Evolutionary conservation across 2,888 invertebrate species (phyloP), one percentile per base, ranked within the genome.

Genomic region (Odontothrips loti): DNA sequence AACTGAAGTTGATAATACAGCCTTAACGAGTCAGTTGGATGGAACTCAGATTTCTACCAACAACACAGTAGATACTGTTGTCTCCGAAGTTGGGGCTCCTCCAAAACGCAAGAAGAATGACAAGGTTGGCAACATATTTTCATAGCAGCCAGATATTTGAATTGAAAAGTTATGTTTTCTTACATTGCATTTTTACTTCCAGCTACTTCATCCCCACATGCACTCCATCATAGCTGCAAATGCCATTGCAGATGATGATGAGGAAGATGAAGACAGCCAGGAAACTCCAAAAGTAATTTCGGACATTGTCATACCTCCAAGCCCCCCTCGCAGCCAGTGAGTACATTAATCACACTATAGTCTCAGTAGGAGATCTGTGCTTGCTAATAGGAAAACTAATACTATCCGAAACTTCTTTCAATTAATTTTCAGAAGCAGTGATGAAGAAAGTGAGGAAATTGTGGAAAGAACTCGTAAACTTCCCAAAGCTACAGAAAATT

Each of bases 1-100:
- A 75, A 75, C 23, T 27, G 68, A 75, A 23, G 68, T 75, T 27
- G 68, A 75, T 23, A 75, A 75, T 27, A 75, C 68, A 9, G 68
- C 68, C 12, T 12, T 27, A 8, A 11, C 27, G 1, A 75, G 68
- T 27, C 23, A 27, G 68, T 27, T 75, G n/a, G 68, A 75, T 23
- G 68, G 23, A n/a, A 75, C 68, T 0, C 1, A 75, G 3, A 75
- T 20, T 11, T 58, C 20, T 17, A 58, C 15, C 20, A 20, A 58
- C 20, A 58, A 58, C 20, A 58, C 58, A 17, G 20, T 58, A 20
- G 15, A 15, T 15, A 20, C 58, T 20, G 58, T 15, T 15, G 17
- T 58, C 20, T 6, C 6, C 17, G 17, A 58, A 15, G 58, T 15
- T 58, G 58, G 15, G 15, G 34, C 34, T 43, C 34, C 34, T 4